Evolutionary conservation across 2,113 vertebrate genomes (phyloP).

Genomic region (Hoplias malabaricus): DNA sequence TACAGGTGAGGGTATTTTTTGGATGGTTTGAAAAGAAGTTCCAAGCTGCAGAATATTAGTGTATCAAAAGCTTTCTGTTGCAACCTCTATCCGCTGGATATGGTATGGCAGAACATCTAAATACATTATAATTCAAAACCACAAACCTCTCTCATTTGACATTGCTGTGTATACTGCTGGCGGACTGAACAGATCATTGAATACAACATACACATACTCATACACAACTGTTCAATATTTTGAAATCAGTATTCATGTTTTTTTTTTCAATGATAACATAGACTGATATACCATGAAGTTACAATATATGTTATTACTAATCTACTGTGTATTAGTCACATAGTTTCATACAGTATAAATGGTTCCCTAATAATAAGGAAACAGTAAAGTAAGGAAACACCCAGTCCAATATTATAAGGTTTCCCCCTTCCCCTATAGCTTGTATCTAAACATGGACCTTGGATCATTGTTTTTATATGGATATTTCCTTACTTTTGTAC

Average conservation of each 20-base stretch:
- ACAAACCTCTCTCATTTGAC: neutral
- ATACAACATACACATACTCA: too few species aligned
- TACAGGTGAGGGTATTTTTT: neutral
- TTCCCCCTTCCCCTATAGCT: too few species aligned
- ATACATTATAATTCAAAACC: neutral
- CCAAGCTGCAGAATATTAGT: neutral
- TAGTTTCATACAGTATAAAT: too few species aligned
- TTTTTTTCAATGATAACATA: neutral
- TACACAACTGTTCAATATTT: neutral
- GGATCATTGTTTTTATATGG: too few species aligned
- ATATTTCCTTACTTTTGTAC: too few species aligned
- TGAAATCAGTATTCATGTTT: neutral
- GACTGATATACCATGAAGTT: neutral
- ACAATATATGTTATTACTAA: neutral
- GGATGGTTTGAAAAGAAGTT: neutral
- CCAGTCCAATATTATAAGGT: too few species aligned
- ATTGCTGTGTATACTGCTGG: neutral
- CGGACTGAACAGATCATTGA: neutral
- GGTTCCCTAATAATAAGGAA: too few species aligned
- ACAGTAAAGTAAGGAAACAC: too few species aligned
- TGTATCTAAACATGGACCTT: too few species aligned
- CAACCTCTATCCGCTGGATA: neutral
- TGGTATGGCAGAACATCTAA: neutral
- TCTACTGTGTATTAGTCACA: too few species aligned
- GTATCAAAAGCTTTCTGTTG: neutral